Base-by-base conservation (phyloP, 2,888 invertebrate species). In the Neria commutata region DNA sequence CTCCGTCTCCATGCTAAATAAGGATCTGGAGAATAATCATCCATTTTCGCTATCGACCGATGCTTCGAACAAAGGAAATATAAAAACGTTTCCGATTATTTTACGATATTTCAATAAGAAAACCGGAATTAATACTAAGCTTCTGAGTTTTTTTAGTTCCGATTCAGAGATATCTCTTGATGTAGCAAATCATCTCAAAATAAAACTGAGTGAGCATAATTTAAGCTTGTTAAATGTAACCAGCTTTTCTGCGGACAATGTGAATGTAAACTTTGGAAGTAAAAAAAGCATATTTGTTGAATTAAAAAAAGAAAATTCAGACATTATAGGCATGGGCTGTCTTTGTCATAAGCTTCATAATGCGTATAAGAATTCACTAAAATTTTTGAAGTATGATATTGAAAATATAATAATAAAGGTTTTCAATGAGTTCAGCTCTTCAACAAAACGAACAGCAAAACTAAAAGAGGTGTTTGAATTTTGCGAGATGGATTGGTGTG, bases 381-480 rank as follows among this genome's bases (percentile, higher is more conserved):
- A 29, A 33, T 23, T 8, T 16, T 24, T 40, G 21, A 53, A 53
- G 42, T 40, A 25, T 53, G 53, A 53, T 14, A 40, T 56, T 25
- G 56, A 56, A 17, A 17, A 19, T 19, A 42, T 56, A 14, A 29
- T 56, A 16, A 40, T 49, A 3, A 56, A 56, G 37, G 33, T 40
- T 25, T 50, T 26, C 16, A 49, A 50, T 50, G 24, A 56, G 25
- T 56, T 56, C 17, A 21, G 40, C 23, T 21, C 40, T 37, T 40
- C 23, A 37, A 40, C 23, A 53, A 53, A 53, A 40, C 17, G 25
- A 47, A 56, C 56, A 29, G 40, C 19, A 33, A 14, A 37, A 40
- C 45, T 56, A 29, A 56, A 56, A 34, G 26, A 49, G 11, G 29
- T 56, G 11, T 56, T 56, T 37, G 50, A 48, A 6, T 56, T 49